Conservation (phyloP, 53 echinoderm and acorn worm genomes). For the Arbacia lixula region DNA sequence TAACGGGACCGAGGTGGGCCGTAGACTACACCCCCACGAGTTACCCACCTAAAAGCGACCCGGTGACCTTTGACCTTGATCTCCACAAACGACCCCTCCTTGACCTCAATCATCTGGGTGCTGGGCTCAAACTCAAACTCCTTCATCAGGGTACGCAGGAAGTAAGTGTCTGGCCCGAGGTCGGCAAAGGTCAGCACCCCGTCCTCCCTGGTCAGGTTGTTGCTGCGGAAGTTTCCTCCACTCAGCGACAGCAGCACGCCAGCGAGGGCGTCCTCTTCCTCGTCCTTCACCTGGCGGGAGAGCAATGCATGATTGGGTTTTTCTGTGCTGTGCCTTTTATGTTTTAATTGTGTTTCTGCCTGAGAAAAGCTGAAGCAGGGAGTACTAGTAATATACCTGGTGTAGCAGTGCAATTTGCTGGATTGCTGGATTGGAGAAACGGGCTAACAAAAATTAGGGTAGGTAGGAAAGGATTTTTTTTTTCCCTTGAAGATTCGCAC, state of each 20-base stretch:
- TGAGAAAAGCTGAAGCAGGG: not conserved
- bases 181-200: conserved; percentile 74
- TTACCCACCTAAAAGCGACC: conserved; percentile 88
- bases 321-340: too few relatives aligned
- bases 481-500: too few relatives aligned
- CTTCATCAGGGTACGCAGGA: conserved; percentile 90
- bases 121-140: conserved; percentile 95
- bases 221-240: conserved; percentile 95
- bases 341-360: too few relatives aligned
- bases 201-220: conserved; percentile 85
- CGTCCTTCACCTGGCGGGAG: conserved; percentile 75
- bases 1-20: too few relatives aligned
- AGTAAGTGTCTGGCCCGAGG: conserved; percentile 90
- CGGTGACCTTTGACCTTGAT: conserved; percentile 86
- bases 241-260: conserved; percentile 94
- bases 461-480: too few relatives aligned
- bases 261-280: conserved; percentile 69
- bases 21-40: too few relatives aligned
- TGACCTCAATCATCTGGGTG: conserved; percentile 95
- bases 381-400: not conserved
- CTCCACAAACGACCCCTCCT: conserved; percentile 81
- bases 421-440: too few relatives aligned
- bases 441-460: too few relatives aligned
- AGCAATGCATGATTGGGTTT: too few relatives aligned
- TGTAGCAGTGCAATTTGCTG: too few relatives aligned